Evolutionary conservation across 2,797 vertebrate species (phyloP).

Genomic region (Melanotaenia nigrans): DNA sequence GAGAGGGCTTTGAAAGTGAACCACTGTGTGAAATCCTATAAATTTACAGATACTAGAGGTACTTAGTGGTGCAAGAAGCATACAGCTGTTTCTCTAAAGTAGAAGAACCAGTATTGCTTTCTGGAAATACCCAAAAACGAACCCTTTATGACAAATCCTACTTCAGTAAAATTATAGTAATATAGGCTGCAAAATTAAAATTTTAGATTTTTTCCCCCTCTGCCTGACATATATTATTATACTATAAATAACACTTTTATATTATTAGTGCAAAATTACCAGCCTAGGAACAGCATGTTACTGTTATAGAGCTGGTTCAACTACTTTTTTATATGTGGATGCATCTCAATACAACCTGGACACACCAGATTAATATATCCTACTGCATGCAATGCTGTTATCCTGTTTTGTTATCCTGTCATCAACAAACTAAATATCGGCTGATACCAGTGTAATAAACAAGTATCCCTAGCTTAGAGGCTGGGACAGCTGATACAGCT

Average conservation of each 20-base stretch:
- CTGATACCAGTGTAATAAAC: neutral
- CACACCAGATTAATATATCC: neutral
- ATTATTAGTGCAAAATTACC: neutral
- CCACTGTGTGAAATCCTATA: neutral
- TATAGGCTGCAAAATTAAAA: too few species aligned
- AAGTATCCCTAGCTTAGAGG: neutral
- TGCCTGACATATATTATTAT: slow-evolving; percentile 12
- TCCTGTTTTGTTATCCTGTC: neutral
- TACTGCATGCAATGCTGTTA: neutral
- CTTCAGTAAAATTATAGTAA: neutral
- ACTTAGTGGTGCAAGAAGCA: neutral
- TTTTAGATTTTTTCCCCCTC: neutral
- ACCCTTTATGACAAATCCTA: neutral
- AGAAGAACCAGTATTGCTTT: neutral
- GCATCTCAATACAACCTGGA: neutral
- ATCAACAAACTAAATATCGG: neutral
- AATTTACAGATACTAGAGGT: neutral
- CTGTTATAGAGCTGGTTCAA: neutral
- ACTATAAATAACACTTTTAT: neutral
- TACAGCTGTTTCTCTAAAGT: neutral
- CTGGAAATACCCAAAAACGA: neutral
- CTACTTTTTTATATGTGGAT: neutral
- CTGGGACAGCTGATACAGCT: neutral
- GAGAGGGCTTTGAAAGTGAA: neutral
- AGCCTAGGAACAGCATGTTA: neutral